Evolutionary conservation across 2,888 invertebrate species (phyloP).

Genomic region (Thysanoteuthis rhombus): DNA sequence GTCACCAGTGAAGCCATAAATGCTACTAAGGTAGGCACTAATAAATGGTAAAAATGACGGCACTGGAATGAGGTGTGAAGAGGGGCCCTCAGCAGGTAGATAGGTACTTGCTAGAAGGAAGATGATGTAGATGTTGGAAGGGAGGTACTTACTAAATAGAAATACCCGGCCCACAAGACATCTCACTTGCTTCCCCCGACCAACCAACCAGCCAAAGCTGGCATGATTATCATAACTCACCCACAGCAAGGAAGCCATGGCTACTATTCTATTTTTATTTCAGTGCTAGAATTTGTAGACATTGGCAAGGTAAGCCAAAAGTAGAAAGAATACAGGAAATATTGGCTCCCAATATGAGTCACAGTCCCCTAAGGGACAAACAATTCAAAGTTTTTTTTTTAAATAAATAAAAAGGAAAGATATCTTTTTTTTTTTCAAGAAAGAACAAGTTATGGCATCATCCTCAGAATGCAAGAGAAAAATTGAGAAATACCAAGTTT

Average conservation of each 20-base stretch:
- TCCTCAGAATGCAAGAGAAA: too few species aligned
- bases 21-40: not conserved
- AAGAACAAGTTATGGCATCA: too few species aligned
- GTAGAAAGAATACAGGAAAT: not conserved
- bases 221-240: not conserved
- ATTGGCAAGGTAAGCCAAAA: not conserved
- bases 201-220: not conserved
- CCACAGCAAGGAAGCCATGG: not conserved
- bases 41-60: not conserved
- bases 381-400: too few species aligned
- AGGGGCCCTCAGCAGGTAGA: not conserved
- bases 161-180: not conserved
- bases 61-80: not conserved
- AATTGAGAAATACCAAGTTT: too few species aligned
- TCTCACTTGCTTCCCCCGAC: not conserved
- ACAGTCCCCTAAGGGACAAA: too few species aligned
- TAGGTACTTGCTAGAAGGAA: not conserved
- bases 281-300: not conserved
- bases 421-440: too few species aligned
- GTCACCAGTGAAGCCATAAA: not conserved
- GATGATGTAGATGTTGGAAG: not conserved
- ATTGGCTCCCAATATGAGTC: too few species aligned
- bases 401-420: too few species aligned
- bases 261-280: not conserved
- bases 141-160: not conserved